Conservation (phyloP, 2,797 vertebrate genomes). For the Tenualosa thibaudeaui region DNA sequence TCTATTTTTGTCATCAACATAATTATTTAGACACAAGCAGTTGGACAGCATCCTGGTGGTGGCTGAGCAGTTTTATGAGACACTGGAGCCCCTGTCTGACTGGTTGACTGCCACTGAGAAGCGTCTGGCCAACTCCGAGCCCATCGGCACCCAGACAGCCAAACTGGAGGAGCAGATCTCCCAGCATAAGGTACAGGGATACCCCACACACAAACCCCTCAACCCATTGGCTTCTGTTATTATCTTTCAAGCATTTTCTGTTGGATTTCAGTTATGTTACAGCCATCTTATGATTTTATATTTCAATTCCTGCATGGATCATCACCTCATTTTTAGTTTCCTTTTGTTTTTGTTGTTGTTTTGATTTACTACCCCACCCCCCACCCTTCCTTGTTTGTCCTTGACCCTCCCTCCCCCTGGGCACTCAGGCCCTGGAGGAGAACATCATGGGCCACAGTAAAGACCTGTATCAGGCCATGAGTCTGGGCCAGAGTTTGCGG, state of each 20-base stretch:
- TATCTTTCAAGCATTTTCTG: conserved; percentile 44
- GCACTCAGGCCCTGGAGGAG: conserved; percentile 87
- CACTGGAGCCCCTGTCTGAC: conserved; percentile 88
- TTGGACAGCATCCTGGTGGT: conserved; percentile 91
- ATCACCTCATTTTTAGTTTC: conserved; percentile 31
- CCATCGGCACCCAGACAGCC: conserved; percentile 88
- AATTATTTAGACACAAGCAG: conserved; percentile 79
- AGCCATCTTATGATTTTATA: conserved; percentile 24
- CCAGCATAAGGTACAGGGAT: conserved; percentile 85
- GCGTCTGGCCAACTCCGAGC: conserved; percentile 86
- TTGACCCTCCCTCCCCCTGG: neutral
- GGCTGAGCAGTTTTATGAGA: conserved; percentile 94
- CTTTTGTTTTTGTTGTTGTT: conserved; percentile 47
- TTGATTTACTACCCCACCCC: conserved; percentile 10
- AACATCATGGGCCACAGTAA: conserved; percentile 88
- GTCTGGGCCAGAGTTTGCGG: conserved; percentile 89
- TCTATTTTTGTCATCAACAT: too few relatives aligned
- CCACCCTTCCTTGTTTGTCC: neutral
- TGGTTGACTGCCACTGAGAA: conserved; percentile 90
- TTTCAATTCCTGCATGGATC: conserved; percentile 31
- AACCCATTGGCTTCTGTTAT: neutral
- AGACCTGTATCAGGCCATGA: conserved; percentile 89
- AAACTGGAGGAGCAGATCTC: conserved; percentile 92
- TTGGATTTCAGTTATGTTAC: conserved; percentile 26
- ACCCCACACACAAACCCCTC: neutral